A percentile compares a stretch with the other conserved stretches of the same genome.
Conservation (phyloP, 2,888 invertebrate genomes). For the Epistrophella euchroma region DNA sequence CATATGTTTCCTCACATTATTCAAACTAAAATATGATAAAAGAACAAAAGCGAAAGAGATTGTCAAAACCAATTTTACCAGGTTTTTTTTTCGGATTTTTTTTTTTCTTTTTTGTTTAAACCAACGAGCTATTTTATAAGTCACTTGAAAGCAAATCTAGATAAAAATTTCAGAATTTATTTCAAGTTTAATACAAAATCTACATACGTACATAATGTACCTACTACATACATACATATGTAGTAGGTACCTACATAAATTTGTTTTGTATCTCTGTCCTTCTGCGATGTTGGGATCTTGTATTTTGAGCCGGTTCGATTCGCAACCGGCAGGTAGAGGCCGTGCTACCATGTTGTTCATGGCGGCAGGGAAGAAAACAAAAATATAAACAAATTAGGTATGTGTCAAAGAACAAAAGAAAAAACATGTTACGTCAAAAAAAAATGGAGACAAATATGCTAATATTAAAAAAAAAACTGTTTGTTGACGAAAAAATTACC, state of each 20-base stretch:
- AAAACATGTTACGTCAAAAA: slow-evolving; percentile 30
- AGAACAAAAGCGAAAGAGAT: not conserved
- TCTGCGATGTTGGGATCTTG: not conserved
- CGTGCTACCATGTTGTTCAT: not conserved
- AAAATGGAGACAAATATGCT: slow-evolving; percentile 17
- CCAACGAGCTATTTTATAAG: not conserved
- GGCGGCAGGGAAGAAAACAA: not conserved
- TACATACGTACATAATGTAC: not conserved
- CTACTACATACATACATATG: no score
- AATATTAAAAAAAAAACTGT: slow-evolving; percentile 8
- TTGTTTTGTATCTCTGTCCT: not conserved
- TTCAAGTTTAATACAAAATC: slow-evolving; percentile 7
- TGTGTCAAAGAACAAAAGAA: slow-evolving; percentile 44
- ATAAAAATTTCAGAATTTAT: slow-evolving; percentile 11
- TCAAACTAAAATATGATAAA: slow-evolving; percentile 6
- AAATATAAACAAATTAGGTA: slow-evolving; percentile 61
- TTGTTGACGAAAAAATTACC: slow-evolving; percentile 54
- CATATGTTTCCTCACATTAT: not conserved
- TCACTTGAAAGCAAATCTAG: not conserved
- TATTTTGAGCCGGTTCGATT: slow-evolving; percentile 17
- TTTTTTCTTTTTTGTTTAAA: not conserved
- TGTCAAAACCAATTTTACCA: not conserved
- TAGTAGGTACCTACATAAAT: not conserved
- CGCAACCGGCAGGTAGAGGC: not conserved
- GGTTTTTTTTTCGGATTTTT: not conserved